Evolutionary conservation across 2,797 vertebrate species (phyloP).

Genomic region (Pyrocephalus nanus): DNA sequence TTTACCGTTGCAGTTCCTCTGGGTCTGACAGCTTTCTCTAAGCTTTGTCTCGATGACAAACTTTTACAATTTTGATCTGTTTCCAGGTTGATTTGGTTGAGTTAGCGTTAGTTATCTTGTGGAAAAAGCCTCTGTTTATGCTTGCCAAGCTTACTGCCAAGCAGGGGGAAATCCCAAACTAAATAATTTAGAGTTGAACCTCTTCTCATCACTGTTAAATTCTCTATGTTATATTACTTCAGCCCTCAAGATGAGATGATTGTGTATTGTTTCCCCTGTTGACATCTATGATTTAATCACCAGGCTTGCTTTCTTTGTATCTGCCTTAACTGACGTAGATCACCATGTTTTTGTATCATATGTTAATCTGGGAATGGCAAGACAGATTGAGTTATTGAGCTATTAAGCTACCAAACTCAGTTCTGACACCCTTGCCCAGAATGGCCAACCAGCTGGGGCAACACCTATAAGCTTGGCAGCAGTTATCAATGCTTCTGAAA

Average conservation of each 20-base stretch:
- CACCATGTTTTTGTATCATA: not conserved
- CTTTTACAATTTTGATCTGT: not conserved
- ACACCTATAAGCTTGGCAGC: constrained; percentile 19
- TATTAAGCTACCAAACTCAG: not conserved
- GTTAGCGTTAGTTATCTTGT: not conserved
- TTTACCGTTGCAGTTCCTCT: not conserved
- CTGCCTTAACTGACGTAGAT: not conserved
- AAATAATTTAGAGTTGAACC: no score
- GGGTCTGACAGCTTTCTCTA: not conserved
- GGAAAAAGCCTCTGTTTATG: not conserved
- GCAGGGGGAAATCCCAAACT: no score
- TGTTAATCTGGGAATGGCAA: not conserved
- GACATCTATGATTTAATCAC: not conserved
- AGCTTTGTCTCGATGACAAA: not conserved
- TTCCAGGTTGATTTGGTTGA: not conserved
- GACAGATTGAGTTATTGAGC: not conserved
- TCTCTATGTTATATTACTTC: no score
- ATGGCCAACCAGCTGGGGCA: not conserved
- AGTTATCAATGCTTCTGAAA: not conserved
- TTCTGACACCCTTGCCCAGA: not conserved
- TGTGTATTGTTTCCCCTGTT: not conserved
- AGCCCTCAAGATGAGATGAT: not conserved
- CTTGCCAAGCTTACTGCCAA: not conserved
- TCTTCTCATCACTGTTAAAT: no score
- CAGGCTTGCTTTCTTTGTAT: not conserved